These are phyloP conservation scores for Amblyraja radiata DNA, from an alignment of 2,797 vertebrate species.

Conservation along the genomic window DNA sequence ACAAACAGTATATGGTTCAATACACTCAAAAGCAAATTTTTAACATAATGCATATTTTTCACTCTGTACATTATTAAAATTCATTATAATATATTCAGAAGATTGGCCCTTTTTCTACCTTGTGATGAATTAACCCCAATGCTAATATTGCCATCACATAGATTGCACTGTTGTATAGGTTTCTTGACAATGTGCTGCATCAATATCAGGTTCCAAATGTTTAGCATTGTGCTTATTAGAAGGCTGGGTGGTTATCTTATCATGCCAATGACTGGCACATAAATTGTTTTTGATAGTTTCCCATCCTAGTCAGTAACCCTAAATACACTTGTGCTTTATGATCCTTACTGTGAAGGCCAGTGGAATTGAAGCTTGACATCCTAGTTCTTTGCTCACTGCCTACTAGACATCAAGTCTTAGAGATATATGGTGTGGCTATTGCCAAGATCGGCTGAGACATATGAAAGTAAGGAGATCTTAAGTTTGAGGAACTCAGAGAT, in stretches of 20 bases:
- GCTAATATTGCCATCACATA: neutral
- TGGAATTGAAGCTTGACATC: too few species aligned
- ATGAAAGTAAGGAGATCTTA: neutral
- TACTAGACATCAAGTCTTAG: too few species aligned
- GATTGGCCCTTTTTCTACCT: neutral
- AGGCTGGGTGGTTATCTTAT: neutral
- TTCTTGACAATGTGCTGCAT: neutral
- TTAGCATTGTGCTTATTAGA: neutral
- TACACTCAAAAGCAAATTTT: neutral
- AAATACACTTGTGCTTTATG: neutral
- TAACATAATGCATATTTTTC: neutral
- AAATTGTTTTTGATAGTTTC: neutral
- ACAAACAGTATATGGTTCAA: conserved; percentile 30
- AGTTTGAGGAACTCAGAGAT: neutral
- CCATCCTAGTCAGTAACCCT: neutral
- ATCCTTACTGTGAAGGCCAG: neutral
- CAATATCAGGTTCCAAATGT: neutral
- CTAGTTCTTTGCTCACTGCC: too few species aligned
- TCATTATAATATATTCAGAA: neutral
- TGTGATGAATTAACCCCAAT: neutral
- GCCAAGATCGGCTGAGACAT: neutral
- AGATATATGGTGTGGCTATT: too few species aligned
- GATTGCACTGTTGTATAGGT: too few species aligned
- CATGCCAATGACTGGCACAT: neutral
- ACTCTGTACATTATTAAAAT: neutral